Percentiles rank a stretch among this genome's conserved stretches.
Evolutionary conservation across 2,113 vertebrate genomes (phyloP).

Genomic region (Platichthys stellatus): DNA sequence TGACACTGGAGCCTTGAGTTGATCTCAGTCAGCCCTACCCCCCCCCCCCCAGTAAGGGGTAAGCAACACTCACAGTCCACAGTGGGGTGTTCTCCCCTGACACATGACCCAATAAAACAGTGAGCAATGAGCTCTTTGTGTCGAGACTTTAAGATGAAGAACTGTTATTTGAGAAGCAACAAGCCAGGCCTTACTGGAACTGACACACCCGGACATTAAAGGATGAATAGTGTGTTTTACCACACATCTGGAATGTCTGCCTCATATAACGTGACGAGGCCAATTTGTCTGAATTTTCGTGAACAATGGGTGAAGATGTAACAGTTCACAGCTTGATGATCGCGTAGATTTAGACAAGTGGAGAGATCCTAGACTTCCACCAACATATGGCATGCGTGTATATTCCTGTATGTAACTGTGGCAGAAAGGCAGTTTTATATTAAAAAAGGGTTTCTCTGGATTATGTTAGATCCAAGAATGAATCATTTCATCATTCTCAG

Average conservation of each 20-base stretch:
- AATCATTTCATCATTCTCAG: constrained; percentile 26
- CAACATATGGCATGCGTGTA: background rate
- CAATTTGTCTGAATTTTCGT: background rate
- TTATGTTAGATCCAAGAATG: constrained; percentile 14
- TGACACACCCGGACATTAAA: constrained; percentile 35
- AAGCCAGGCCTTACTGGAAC: constrained; percentile 2
- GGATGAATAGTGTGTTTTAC: constrained; percentile 26
- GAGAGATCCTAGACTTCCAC: background rate
- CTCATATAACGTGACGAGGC: background rate
- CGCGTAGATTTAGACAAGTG: background rate
- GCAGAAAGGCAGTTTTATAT: background rate
- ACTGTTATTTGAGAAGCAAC: constrained; percentile 18
- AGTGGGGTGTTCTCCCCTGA: constrained; percentile 22
- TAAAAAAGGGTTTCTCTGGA: constrained; percentile 23
- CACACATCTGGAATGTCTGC: constrained; percentile 18
- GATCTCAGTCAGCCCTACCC: background rate
- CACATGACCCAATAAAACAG: constrained; percentile 32
- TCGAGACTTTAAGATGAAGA: constrained; percentile 17
- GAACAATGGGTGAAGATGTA: background rate
- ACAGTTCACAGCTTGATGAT: background rate
- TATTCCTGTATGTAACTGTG: background rate
- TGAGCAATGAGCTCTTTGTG: constrained; percentile 7
- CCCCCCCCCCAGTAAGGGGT: background rate
- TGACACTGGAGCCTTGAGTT: background rate
- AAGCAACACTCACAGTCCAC: constrained; percentile 7